Conservation (phyloP, 1,140 invertebrate genomes). For the Aleiodes sp. region DNA sequence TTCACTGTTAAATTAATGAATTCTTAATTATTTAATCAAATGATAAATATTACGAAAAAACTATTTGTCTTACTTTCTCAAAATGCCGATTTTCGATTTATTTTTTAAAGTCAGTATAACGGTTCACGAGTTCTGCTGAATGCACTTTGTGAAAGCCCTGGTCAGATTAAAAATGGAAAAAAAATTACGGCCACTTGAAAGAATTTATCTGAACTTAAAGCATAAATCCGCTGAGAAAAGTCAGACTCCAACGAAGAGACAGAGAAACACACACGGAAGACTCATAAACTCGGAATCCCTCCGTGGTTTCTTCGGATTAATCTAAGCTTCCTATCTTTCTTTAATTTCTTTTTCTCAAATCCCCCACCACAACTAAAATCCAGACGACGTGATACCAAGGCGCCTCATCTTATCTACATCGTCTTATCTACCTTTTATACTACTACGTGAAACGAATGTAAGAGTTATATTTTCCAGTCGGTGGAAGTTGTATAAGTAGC, state of each 20-base stretch:
- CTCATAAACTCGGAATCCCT: slow-evolving; percentile 15
- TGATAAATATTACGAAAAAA: too few relatives aligned
- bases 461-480: slow-evolving; percentile 14
- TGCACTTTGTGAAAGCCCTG: background rate
- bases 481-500: slow-evolving; percentile 8
- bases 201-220: background rate
- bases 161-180: background rate
- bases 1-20: too few relatives aligned
- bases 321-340: slow-evolving; percentile 25
- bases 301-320: slow-evolving; percentile 12
- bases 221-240: background rate
- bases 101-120: too few relatives aligned
- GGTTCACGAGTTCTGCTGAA: too few relatives aligned
- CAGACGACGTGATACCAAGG: background rate
- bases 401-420: slow-evolving; percentile 23
- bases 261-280: background rate
- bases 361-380: background rate
- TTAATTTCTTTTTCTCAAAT: background rate
- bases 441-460: slow-evolving; percentile 17
- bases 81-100: too few relatives aligned
- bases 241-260: background rate
- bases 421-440: slow-evolving; percentile 25
- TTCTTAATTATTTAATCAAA: too few relatives aligned
- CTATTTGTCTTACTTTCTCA: too few relatives aligned
- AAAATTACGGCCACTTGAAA: too few relatives aligned